These are phyloP conservation scores for Parnassius apollo DNA, from an alignment of 2,888 invertebrate genomes.

Conservation along the genomic window DNA sequence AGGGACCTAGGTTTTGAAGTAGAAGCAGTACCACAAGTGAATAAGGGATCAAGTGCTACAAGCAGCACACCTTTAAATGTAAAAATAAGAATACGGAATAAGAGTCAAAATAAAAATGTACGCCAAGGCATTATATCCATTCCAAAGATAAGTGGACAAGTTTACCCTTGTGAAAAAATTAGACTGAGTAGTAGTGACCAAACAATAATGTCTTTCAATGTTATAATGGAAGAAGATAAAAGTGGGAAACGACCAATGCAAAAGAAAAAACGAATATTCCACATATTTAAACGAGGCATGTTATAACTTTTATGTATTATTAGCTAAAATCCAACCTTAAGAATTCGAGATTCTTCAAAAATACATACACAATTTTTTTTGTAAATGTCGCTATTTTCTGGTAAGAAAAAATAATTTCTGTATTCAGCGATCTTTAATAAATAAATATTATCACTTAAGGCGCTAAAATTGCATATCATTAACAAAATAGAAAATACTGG, in stretches of 20 bases:
- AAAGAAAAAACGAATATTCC: conserved; percentile 48
- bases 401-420: too few species aligned
- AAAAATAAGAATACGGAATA: conserved; percentile 61
- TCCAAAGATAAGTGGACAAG: conserved; percentile 39
- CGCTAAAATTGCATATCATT: too few species aligned
- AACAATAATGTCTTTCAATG: conserved; percentile 66
- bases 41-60: conserved; percentile 32
- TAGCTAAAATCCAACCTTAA: too few species aligned
- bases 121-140: conserved; percentile 43
- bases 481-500: too few species aligned
- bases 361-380: too few species aligned
- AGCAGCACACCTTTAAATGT: conserved; percentile 54
- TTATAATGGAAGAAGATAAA: conserved; percentile 52
- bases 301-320: too few species aligned
- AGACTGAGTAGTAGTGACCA: conserved; percentile 59
- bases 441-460: too few species aligned
- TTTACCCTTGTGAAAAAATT: conserved; percentile 42
- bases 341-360: too few species aligned
- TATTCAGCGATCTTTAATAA: too few species aligned
- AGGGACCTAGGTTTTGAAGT: conserved; percentile 60
- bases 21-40: conserved; percentile 51
- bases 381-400: too few species aligned
- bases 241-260: conserved; percentile 39
- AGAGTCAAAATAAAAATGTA: conserved; percentile 38
- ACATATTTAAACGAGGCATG: conserved; percentile 44